Evolutionary conservation across 2,113 vertebrate genomes (phyloP), one percentile per base, ranked within the genome.

Genomic region (Hemicordylus capensis): DNA sequence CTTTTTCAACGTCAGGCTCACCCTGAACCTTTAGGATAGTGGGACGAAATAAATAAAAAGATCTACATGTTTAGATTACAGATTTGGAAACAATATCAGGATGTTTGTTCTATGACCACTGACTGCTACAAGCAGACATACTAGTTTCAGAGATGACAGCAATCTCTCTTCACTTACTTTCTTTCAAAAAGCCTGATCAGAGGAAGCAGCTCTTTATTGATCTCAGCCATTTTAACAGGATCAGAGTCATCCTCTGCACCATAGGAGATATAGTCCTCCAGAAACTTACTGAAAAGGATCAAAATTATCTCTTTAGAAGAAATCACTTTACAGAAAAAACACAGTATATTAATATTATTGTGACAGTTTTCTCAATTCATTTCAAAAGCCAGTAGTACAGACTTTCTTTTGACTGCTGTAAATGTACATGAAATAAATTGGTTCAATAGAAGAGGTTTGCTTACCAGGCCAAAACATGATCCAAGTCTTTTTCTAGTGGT

Each of bases 121-220:
- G 39, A 61, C 1, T 44, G 20, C 51, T 26, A 31, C 28, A 7
- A 72, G 56, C 39, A 42, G 6, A 59, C 3, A 69, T 11, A 46
- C 19, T 67, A 10, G n/a, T 4, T 58, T 37, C 59, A 44, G 10
- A 39, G 63, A 6, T 1, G 3, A 8, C n/a, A 76, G 85, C 88
- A 0, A 1, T 9, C 17, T 54, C 6, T 31, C 54, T 66, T 42
- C 89, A 95, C 97, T 95, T 95, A 99, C 98, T 96, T 98, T 95
- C 92, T 97, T 95, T 99, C 99, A 0, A 99, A 93, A 80, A 98
- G 96, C 70, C 97, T 97, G 75, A 99, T 91, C 61, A 98, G 84
- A 74, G 98, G 97, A 92, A 97, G 96, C 83, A 99, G 89, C 6
- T 93, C 95, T 86, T 95, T 93, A 86, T 97, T 96, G 61, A 98